Percentiles rank a stretch among this genome's conserved stretches.
phyloP scores from a whole-genome alignment of 1,140 invertebrate genomes.

The Drosophila nasuta region DNA sequence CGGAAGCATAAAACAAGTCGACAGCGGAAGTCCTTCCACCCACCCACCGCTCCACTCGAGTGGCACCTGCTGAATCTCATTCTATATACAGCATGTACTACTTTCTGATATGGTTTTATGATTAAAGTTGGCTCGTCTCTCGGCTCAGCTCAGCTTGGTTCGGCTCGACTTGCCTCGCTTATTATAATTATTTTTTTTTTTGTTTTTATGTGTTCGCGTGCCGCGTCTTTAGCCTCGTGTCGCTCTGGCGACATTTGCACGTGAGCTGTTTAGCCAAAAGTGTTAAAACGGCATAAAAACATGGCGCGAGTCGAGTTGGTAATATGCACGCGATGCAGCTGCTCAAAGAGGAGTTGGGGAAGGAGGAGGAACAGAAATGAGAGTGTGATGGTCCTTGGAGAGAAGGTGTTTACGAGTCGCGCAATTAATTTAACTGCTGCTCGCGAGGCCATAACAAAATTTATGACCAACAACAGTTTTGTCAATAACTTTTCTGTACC shows the following conservation, averaged over 20 bases:
- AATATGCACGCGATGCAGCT: conserved; percentile 59
- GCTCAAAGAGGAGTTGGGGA: not conserved
- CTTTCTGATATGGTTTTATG: conserved; percentile 54
- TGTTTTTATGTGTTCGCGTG: conserved; percentile 51
- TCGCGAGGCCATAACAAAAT: conserved; percentile 78
- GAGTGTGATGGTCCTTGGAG: conserved; percentile 24
- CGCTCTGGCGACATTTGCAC: conserved; percentile 66
- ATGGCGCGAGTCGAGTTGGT: conserved; percentile 24
- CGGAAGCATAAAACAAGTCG: conserved; percentile 84
- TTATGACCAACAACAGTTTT: conserved; percentile 80
- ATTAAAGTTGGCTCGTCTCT: conserved; percentile 60
- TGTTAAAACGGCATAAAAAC: conserved; percentile 76
- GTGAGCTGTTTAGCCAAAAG: conserved; percentile 81
- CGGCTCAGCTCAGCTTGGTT: conserved; percentile 16
- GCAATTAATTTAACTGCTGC: conserved; percentile 81
- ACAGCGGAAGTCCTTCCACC: conserved; percentile 69
- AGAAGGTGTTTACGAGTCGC: conserved; percentile 73
- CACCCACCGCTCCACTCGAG: not conserved
- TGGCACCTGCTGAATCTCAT: not conserved
- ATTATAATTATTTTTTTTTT: conserved; percentile 77
- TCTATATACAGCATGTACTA: not conserved
- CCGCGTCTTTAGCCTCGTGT: conserved; percentile 21
- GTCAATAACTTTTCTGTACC: conserved; percentile 73
- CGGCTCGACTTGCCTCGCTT: conserved; percentile 38
- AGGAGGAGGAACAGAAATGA: too few species aligned